Conservation (phyloP, 2,113 vertebrate species). For the Silurus meridionalis region DNA sequence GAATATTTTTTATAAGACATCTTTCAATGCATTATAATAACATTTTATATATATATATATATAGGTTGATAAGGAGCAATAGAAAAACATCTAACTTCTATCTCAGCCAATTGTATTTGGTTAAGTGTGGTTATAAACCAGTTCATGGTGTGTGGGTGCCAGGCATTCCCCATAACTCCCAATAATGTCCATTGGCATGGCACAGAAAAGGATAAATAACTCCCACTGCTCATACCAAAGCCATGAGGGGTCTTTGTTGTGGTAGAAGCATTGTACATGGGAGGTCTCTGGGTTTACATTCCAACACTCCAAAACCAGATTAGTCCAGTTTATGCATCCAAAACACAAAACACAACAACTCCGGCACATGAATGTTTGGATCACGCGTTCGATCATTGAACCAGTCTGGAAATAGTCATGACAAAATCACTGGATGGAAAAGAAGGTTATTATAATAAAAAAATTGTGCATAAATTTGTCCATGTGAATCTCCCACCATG, state of each 20-base stretch:
- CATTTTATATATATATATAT: background rate
- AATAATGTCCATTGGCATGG: background rate
- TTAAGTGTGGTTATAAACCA: background rate
- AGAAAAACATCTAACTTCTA: background rate
- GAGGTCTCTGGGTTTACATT: conserved; percentile 52
- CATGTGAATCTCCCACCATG: conserved; percentile 61
- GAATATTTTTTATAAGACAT: too few species aligned
- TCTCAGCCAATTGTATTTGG: background rate
- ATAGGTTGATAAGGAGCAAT: background rate
- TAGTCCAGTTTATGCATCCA: conserved; percentile 50
- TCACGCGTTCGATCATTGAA: conserved; percentile 48
- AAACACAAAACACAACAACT: conserved; percentile 42
- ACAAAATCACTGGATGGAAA: background rate
- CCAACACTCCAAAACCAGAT: background rate
- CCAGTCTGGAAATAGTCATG: conserved; percentile 47
- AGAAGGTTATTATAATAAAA: background rate
- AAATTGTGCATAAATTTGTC: conserved; percentile 33
- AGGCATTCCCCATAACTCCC: background rate
- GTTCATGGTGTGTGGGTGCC: background rate
- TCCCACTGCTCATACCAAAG: background rate
- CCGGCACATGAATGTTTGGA: background rate
- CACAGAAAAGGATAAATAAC: background rate
- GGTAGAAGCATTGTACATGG: background rate
- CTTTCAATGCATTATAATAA: background rate
- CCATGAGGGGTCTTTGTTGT: background rate